Evolutionary conservation across 2,797 vertebrate genomes (phyloP), one percentile per base, ranked within the genome.

Genomic region (Epinephelus awoara): DNA sequence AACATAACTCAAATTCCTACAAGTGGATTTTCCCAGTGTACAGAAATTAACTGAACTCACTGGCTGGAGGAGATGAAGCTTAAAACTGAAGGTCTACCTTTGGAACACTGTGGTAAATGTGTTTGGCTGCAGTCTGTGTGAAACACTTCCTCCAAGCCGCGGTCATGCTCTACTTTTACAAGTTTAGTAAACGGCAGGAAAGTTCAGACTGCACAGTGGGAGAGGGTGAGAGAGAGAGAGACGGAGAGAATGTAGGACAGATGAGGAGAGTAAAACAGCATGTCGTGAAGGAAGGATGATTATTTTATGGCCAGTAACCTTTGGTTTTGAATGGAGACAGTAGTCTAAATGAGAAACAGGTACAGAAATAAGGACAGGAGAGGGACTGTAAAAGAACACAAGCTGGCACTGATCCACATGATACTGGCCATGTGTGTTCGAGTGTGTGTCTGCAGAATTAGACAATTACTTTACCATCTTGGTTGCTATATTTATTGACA

Each of bases 311-410:
- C 42, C 17, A n/a, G 19, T 51, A 46, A 59, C 61, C 34, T 71
- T 54, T 49, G 18, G 23, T 42, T 72, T 21, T 21, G 21, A 72
- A 67, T n/a, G 46, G 14, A 50, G 57, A 76, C 49, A 40, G 66
- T 27, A 63, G 50, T 56, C 19, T 34, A 46, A 54, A 75, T 54
- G 56, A 61, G 25, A 50, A 62, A 72, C 46, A 58, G 54, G n/a
- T 29, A 50, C 18, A 27, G 14, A 6, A 27, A 4, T 40, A 25
- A 42, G 23, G 47, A 73, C 10, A 15, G n/a, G n/a, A 64, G 27
- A 27, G 13, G 0, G 46, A 56, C 25, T 19, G 23, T 65, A 58
- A 65, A 71, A 27, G 44, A 66, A 57, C 54, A 66, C 23, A 44
- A 65, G 61, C 44, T 67, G 38, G n/a, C 49, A 21, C 17, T 18